Evolutionary conservation across 1,140 invertebrate species (phyloP), one percentile per base, ranked within the genome.

Genomic region (Diorhabda elongata): DNA sequence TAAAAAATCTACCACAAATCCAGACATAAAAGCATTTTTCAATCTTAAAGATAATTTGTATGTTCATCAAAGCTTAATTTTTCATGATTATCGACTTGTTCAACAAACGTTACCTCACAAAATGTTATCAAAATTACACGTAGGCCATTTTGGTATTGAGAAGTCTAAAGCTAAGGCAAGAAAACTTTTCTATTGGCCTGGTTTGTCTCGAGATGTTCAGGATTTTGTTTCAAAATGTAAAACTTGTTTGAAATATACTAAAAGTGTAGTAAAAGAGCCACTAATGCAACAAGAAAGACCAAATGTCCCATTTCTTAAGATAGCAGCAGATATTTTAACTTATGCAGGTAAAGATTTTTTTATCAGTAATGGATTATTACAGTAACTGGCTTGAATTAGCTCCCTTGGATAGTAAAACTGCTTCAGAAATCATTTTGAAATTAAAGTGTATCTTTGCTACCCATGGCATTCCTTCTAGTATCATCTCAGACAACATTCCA

Each of bases 141-240:
- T 69, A 67, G 66, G 62, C 4, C 65, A 75, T 69, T 59, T 70
- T 52, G 70, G 70, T 8, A 70, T 75, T 56, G 68, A 67, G 45
- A 73, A 71, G 62, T 59, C 42, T 6, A 73, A 72, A 59, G n/a
- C 44, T 42, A 73, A 62, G 60, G 72, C 70, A 47, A 67, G 69
- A 64, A 9, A 67, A 67, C 63, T 67, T 3, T 66, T 71, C 8
- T 74, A 72, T 60, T 84, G 82, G 81, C 82, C 82, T 26, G 73
- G 73, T n/a, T 81, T 84, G 67, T 73, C 69, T 44, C 74, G 72
- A 61, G 74, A 85, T 59, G 80, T 84, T 41, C 76, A 80, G 76
- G 69, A 81, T 26, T 64, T 74, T n/a, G 69, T 83, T n/a, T 58
- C 58, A 58, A 78, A 75, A 61, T 84, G 81, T 76, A 58, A 68